Evolutionary conservation across 2,797 vertebrate genomes (phyloP), one percentile per base, ranked within the genome.

Genomic region (Fringilla coelebs): DNA sequence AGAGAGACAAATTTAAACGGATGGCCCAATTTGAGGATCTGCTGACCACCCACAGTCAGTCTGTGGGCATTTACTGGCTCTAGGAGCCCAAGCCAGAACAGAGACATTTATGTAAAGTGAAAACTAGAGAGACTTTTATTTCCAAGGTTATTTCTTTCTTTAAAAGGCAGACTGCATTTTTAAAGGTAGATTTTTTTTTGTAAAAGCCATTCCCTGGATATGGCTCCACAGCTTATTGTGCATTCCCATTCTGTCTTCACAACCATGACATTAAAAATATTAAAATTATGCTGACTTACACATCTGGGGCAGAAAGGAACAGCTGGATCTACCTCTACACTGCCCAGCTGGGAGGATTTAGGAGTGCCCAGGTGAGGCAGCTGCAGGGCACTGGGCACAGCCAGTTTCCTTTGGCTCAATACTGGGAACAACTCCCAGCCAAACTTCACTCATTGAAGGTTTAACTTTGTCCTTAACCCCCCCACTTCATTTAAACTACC

Each of bases 31-130:
- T 81, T 93, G 60, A 17, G 8, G 25, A 81, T 68, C 88, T 78
- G 79, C 93, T 94, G 93, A 88, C 72, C 94, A 95, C 88, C 90
- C 94, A 90, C 94, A 58, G 58, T 17, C 93, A 78, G 52, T 83
- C 85, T 78, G 83, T 62, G 70, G 93, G 88, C 91, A 94, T 40
- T 55, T 14, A 43, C 82, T 52, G 40, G 38, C 88, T 72, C 79
- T 12, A 40, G 70, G 73, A 94, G 94, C 51, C 94, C 75, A 72
- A 91, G 45, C 24, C 76, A 83, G 79, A 89, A 80, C 57, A 74
- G 28, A 80, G 5, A 66, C 24, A 6, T 77, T 72, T 67, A 88
- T 3, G 17, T 51, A 91, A 85, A 94, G 84, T 19, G 11, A n/a
- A 73, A 86, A 82, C 48, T 34, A 68, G 1, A 52, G 1, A 41